A percentile compares a stretch with the other conserved stretches of the same genome.
These are phyloP conservation scores for Hippocampus zosterae DNA, from an alignment of 2,113 vertebrate species.

Conservation along the genomic window DNA sequence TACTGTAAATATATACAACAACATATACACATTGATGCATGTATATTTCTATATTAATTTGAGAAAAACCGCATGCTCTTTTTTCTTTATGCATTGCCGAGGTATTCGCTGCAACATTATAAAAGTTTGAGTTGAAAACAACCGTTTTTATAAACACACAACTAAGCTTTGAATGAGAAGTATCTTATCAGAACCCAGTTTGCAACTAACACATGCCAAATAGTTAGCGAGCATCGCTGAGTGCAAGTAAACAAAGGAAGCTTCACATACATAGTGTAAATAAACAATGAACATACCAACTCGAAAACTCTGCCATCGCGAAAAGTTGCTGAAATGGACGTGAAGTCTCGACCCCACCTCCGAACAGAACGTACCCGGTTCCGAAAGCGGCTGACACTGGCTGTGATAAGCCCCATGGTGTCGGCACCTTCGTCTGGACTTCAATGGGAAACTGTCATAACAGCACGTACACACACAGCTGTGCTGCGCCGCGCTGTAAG, in stretches of 20 bases:
- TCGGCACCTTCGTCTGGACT: not conserved
- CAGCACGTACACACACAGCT: not conserved
- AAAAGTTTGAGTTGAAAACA: not conserved
- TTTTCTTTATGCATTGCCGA: too few species aligned
- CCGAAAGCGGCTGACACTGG: conserved; percentile 22
- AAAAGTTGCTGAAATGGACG: conserved; percentile 13
- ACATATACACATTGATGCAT: too few species aligned
- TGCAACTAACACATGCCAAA: not conserved
- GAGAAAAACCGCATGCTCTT: too few species aligned
- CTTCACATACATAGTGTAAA: conserved; percentile 7
- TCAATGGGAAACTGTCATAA: not conserved
- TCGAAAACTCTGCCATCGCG: not conserved
- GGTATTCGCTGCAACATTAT: not conserved
- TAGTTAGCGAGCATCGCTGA: not conserved
- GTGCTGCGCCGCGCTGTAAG: not conserved
- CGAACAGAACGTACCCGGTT: conserved; percentile 19
- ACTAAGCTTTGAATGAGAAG: not conserved
- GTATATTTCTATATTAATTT: too few species aligned
- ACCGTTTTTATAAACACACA: not conserved
- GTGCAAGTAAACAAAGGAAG: not conserved
- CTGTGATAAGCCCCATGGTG: conserved; percentile 39
- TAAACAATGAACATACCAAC: conserved; percentile 30
- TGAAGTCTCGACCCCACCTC: conserved; percentile 28
- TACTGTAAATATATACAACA: too few species aligned
- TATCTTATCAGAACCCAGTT: not conserved